phyloP scores from a whole-genome alignment of 2,113 vertebrate genomes.

The Leucosticte australis region DNA sequence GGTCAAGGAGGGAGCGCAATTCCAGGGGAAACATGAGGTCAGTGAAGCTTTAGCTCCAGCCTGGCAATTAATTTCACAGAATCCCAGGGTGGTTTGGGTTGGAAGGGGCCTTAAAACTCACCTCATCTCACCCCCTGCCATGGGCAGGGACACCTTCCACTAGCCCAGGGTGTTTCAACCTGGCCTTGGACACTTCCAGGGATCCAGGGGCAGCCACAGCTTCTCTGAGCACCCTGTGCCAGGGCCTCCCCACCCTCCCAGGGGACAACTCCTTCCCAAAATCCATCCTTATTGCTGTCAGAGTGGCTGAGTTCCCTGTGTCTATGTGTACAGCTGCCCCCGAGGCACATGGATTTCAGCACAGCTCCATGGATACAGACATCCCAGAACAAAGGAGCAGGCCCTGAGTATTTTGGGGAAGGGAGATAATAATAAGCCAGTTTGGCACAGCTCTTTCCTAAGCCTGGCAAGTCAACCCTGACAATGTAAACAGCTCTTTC shows the following conservation, averaged over 20 bases:
- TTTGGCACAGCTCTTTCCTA: neutral
- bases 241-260: rapidly evolving
- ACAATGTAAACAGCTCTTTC: neutral
- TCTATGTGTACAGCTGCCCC: neutral
- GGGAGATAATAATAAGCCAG: neutral
- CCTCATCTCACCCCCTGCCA: neutral
- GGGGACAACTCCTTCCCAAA: neutral
- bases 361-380: neutral
- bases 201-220: neutral
- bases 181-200: neutral
- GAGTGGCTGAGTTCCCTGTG: neutral
- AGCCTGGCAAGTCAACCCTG: neutral
- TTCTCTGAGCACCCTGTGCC: neutral
- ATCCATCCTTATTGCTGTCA: neutral
- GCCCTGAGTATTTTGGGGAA: neutral
- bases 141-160: neutral
- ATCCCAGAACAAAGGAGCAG: neutral
- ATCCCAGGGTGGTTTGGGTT: neutral
- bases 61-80: neutral
- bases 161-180: rapidly evolving
- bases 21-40: neutral
- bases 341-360: neutral
- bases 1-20: neutral
- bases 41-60: neutral
- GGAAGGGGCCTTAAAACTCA: neutral